Evolutionary conservation across 2,797 vertebrate species (phyloP).

Genomic region (Chaetophractus vellerosus): DNA sequence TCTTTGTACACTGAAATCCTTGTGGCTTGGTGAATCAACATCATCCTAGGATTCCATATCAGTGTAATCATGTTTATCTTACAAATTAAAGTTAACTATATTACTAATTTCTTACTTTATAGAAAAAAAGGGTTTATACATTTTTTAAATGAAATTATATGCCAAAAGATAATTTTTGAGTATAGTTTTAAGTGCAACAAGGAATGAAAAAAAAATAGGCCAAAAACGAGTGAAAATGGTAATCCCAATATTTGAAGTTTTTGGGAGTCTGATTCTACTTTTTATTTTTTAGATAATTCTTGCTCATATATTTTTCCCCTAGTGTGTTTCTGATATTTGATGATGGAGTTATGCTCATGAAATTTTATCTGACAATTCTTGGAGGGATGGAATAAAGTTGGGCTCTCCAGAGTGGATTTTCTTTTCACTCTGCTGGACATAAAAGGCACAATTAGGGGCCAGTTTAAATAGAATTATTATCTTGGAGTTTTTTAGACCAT

Average conservation of each 20-base stretch:
- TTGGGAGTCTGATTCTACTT: neutral
- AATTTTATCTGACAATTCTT: constrained; percentile 22
- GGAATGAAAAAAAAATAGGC: neutral
- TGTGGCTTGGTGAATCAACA: neutral
- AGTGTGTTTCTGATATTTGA: neutral
- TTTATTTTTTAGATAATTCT: constrained; percentile 8
- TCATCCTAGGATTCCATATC: neutral
- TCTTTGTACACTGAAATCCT: neutral
- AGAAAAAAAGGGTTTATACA: constrained; percentile 74
- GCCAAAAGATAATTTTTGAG: constrained; percentile 82
- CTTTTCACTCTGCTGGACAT: neutral
- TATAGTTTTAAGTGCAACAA: neutral
- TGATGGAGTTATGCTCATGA: neutral
- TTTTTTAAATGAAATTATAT: constrained; percentile 80
- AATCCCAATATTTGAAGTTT: constrained; percentile 10
- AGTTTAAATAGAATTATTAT: constrained; percentile 9
- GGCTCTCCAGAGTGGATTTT: neutral
- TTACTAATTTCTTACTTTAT: constrained; percentile 64
- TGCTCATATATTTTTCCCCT: neutral
- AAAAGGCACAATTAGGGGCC: neutral
- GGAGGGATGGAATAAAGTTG: neutral
- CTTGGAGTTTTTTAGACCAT: neutral
- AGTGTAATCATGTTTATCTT: constrained; percentile 21
- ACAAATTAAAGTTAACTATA: constrained; percentile 28
- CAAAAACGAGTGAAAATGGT: neutral